phyloP scores from a whole-genome alignment of 2,797 vertebrate genomes.

The Sitta carolinensis region DNA sequence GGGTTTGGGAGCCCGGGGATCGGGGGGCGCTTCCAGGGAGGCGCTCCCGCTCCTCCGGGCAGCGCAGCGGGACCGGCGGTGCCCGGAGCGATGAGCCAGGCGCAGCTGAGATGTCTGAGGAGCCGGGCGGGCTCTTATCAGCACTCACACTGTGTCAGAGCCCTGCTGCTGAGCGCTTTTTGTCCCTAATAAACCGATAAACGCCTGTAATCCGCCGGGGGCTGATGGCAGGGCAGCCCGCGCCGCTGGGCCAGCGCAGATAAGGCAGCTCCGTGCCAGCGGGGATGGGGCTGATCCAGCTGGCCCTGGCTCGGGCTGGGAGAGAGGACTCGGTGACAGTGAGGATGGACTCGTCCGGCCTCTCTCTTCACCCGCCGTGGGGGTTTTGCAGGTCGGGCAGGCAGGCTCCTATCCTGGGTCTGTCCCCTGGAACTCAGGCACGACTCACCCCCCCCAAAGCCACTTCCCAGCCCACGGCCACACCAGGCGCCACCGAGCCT shows the following conservation, averaged over 20 bases:
- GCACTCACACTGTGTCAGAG: conserved; percentile 30
- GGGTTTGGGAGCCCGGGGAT: background rate
- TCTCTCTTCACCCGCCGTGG: accelerated
- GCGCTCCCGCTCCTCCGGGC: accelerated
- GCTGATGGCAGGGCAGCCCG: conserved; percentile 26
- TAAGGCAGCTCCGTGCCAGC: conserved; percentile 26
- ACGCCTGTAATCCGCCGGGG: conserved; percentile 2
- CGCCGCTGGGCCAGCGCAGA: background rate
- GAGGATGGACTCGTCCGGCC: background rate
- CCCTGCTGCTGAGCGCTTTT: conserved; percentile 51
- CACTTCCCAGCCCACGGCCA: accelerated
- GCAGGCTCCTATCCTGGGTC: background rate
- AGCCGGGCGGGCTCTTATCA: conserved; percentile 41
- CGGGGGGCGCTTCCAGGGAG: background rate
- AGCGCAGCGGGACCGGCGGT: background rate
- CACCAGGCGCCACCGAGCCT: too few relatives aligned
- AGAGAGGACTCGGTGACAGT: accelerated
- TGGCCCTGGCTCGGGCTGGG: accelerated
- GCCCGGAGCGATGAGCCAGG: background rate
- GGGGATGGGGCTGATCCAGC: background rate
- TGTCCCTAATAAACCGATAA: conserved; percentile 58
- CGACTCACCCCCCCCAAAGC: accelerated
- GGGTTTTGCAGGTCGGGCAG: background rate
- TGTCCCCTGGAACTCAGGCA: accelerated
- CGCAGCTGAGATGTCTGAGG: background rate